Evolutionary conservation across 2,113 vertebrate genomes (phyloP).

Genomic region (Numida meleagris): DNA sequence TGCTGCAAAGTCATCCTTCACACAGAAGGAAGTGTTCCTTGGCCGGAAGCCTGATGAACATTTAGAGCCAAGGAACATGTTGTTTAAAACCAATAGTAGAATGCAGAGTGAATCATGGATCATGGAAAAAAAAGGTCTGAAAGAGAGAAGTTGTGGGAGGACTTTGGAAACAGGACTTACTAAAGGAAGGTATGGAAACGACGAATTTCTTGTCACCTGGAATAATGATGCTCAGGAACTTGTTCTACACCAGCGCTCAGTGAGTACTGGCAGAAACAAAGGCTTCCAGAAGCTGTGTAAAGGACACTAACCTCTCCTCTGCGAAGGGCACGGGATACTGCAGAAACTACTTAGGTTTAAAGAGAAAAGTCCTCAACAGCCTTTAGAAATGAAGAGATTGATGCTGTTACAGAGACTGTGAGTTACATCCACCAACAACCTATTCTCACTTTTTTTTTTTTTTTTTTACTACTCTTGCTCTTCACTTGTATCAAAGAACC

Average conservation of each 20-base stretch:
- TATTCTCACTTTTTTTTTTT: background rate
- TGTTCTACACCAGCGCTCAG: background rate
- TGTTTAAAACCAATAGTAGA: slow-evolving; percentile 44
- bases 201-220: background rate
- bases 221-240: background rate
- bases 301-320: background rate
- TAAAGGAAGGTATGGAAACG: background rate
- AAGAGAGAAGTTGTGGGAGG: background rate
- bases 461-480: background rate
- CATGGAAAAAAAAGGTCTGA: background rate
- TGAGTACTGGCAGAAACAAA: background rate
- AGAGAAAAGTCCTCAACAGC: background rate
- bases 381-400: background rate
- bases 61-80: slow-evolving; percentile 41
- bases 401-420: background rate
- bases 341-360: background rate
- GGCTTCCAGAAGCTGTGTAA: background rate
- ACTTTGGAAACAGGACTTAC: background rate
- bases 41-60: slow-evolving; percentile 28
- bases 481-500: background rate
- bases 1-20: background rate
- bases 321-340: background rate
- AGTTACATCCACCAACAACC: background rate
- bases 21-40: slow-evolving; percentile 31
- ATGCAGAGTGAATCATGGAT: slow-evolving; percentile 17